phyloP scores from a whole-genome alignment of 2,888 invertebrate species.

The Mesochorus sp. region DNA sequence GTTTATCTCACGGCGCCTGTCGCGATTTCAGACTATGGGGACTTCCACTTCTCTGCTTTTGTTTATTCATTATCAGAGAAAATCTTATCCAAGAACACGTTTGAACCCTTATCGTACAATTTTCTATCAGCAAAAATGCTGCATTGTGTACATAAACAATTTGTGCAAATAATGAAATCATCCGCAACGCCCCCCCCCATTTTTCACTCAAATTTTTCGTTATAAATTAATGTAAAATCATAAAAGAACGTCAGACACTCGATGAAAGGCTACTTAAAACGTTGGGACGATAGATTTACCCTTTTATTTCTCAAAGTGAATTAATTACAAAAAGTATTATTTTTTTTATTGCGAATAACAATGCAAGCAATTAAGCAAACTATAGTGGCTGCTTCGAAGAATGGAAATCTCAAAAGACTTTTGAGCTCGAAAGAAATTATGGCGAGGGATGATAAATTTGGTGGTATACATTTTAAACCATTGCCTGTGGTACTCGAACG shows the following conservation, averaged over 20 bases:
- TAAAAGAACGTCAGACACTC: conserved; percentile 47
- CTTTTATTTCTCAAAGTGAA: not conserved
- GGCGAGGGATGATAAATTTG: conserved; percentile 85
- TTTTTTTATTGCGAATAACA: conserved; percentile 11
- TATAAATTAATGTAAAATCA: conserved; percentile 60
- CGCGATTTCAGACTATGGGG: conserved; percentile 30
- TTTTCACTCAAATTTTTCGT: conserved; percentile 2
- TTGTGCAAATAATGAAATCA: conserved; percentile 49
- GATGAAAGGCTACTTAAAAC: conserved; percentile 36
- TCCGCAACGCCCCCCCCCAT: conserved; percentile 14
- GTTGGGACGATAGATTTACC: too few relatives aligned
- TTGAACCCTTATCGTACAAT: conserved; percentile 25
- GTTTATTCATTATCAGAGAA: conserved; percentile 46
- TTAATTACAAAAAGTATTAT: not conserved
- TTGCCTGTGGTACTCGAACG: conserved; percentile 87
- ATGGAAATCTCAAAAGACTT: conserved; percentile 58
- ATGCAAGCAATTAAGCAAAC: conserved; percentile 68
- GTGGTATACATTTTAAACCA: conserved; percentile 89
- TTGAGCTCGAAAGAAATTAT: conserved; percentile 78
- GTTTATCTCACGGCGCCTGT: conserved; percentile 65
- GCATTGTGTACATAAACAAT: conserved; percentile 55
- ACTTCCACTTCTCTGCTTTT: too few relatives aligned
- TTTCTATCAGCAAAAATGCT: conserved; percentile 30
- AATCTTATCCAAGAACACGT: conserved; percentile 25
- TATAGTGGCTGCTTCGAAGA: conserved; percentile 38